Evolutionary conservation across 1,140 invertebrate species (phyloP).

Genomic region (Hyphantria cunea): DNA sequence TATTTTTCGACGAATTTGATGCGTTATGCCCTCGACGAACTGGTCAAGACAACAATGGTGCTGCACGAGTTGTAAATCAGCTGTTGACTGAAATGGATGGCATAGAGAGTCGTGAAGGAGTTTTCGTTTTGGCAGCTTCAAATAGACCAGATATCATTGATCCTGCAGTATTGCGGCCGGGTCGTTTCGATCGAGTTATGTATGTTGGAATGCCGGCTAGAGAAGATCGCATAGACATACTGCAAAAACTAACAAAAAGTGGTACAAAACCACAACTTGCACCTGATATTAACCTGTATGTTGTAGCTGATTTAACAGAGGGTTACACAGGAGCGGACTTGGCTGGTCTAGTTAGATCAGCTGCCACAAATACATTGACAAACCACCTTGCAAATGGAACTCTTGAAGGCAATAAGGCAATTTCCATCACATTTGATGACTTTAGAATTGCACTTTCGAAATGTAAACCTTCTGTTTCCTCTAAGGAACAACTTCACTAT

Average conservation of each 20-base stretch:
- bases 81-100: constrained; percentile 99
- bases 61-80: constrained; percentile 96
- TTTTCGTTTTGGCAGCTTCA: constrained; percentile 97
- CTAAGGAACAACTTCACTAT: constrained; percentile 86
- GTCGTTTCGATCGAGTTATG: constrained; percentile 95
- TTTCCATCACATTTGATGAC: constrained; percentile 78
- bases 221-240: constrained; percentile 93
- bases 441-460: constrained; percentile 86
- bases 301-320: constrained; percentile 87
- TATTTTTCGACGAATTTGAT: constrained; percentile 99
- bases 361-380: constrained; percentile 89
- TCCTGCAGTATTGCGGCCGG: constrained; percentile 96
- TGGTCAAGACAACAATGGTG: constrained; percentile 86
- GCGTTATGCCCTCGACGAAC: constrained; percentile 96
- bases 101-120: constrained; percentile 92
- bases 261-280: constrained; percentile 89
- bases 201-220: constrained; percentile 95
- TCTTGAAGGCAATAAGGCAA: constrained; percentile 60
- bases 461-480: constrained; percentile 90
- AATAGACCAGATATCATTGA: constrained; percentile 99
- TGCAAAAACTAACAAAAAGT: constrained; percentile 95
- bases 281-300: constrained; percentile 89
- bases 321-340: constrained; percentile 97
- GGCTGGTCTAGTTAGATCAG: constrained; percentile 88
- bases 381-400: constrained; percentile 69